A percentile compares a stretch with the other conserved stretches of the same genome.
These are phyloP conservation scores for Pseudobourletiella spinata DNA, from an alignment of 1,140 invertebrate species.

Conservation along the genomic window DNA sequence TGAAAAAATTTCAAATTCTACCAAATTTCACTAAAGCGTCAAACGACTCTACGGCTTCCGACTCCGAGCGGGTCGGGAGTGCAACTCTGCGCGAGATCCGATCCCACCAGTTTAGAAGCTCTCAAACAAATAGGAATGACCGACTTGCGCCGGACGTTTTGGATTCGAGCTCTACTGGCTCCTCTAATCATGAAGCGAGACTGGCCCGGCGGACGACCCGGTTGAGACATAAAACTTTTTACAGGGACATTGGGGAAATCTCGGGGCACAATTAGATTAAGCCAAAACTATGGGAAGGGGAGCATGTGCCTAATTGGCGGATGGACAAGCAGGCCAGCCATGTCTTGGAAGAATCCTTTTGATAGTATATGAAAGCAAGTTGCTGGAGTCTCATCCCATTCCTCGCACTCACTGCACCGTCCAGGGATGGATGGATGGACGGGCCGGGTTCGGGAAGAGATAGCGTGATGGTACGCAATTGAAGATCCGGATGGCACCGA, in stretches of 20 bases:
- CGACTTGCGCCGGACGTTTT: not conserved
- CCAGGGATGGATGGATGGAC: not conserved
- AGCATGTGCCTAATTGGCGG: conserved; percentile 22
- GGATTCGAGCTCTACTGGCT: not conserved
- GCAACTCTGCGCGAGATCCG: no score
- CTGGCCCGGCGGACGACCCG: not conserved
- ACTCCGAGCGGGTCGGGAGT: no score
- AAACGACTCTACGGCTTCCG: not conserved
- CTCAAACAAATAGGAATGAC: not conserved
- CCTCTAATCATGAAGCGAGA: not conserved
- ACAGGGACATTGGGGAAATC: not conserved
- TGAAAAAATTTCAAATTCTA: not conserved
- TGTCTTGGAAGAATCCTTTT: no score
- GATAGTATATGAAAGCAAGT: no score
- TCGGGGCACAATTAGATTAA: conserved; percentile 15
- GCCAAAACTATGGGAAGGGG: conserved; percentile 20
- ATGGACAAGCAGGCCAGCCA: no score
- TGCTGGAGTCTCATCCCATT: no score
- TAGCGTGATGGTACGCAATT: conserved; percentile 35
- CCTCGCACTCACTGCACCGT: no score
- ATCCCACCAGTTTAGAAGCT: not conserved
- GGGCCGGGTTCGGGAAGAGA: not conserved
- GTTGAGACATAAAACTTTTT: not conserved
- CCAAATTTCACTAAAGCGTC: not conserved
- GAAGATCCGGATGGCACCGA: conserved; percentile 30